A percentile compares a stretch with the other conserved stretches of the same genome.
Evolutionary conservation across 2,113 vertebrate genomes (phyloP).

Genomic region (Lathamus discolor): DNA sequence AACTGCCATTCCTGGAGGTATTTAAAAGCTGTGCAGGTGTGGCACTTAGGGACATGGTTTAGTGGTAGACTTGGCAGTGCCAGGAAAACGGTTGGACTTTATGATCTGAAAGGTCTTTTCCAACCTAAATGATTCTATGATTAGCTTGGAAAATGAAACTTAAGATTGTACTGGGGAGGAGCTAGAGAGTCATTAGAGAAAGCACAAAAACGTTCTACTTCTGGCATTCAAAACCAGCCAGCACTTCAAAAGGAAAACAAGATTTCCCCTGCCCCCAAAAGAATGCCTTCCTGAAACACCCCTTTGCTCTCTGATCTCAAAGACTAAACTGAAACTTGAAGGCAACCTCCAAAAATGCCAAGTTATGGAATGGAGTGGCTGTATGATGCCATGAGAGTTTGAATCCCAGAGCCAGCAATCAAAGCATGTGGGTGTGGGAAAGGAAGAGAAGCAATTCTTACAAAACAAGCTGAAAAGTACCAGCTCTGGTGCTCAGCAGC

Average conservation of each 20-base stretch:
- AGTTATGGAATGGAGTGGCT: background rate
- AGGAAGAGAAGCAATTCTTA: slow-evolving; percentile 29
- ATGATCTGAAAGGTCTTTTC: background rate
- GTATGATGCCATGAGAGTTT: background rate
- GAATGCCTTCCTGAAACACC: background rate
- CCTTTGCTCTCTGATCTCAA: background rate
- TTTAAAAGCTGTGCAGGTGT: background rate
- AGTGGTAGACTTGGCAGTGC: background rate
- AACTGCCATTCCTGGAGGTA: background rate
- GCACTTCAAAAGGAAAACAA: background rate
- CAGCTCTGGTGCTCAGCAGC: background rate
- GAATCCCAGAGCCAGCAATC: background rate
- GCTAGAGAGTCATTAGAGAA: background rate
- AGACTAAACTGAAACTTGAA: background rate
- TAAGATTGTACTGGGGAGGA: background rate
- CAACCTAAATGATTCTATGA: background rate
- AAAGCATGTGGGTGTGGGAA: slow-evolving; percentile 50
- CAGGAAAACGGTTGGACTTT: background rate
- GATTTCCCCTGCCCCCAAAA: background rate
- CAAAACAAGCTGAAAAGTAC: background rate
- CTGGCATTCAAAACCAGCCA: background rate
- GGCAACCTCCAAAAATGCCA: background rate
- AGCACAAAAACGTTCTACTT: background rate
- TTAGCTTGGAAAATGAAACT: background rate
- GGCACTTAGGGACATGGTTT: background rate